Evolutionary conservation across 2,113 vertebrate genomes (phyloP).

Genomic region (Callipepla squamata): DNA sequence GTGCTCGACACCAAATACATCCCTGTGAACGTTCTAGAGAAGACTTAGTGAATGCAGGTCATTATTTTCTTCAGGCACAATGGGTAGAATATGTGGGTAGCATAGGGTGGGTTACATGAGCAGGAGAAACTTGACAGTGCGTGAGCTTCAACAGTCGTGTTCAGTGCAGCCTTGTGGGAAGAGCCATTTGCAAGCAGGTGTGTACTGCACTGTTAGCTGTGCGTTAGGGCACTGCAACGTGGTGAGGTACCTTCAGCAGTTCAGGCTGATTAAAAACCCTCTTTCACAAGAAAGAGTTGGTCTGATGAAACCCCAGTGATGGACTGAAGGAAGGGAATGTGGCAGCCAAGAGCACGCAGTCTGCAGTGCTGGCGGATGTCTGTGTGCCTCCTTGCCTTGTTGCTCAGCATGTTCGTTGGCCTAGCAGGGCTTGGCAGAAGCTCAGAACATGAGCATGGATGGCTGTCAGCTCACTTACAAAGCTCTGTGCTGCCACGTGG

Average conservation of each 20-base stretch:
- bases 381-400: not conserved
- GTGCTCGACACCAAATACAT: too few species aligned
- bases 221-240: not conserved
- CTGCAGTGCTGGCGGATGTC: not conserved
- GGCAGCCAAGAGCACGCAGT: not conserved
- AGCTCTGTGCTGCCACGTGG: rapidly evolving
- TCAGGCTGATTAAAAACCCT: not conserved
- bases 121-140: not conserved
- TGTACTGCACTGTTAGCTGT: not conserved
- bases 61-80: rapidly evolving
- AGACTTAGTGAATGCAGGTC: not conserved
- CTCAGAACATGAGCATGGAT: not conserved
- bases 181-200: not conserved
- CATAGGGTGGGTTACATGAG: not conserved
- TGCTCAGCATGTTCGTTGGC: not conserved
- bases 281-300: not conserved
- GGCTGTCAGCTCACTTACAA: not conserved
- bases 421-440: not conserved
- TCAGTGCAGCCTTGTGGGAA: not conserved
- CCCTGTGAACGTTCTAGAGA: rapidly evolving
- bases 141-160: not conserved
- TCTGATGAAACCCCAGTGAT: not conserved
- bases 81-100: rapidly evolving
- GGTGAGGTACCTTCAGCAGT: not conserved
- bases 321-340: not conserved